Evolutionary conservation across 2,888 invertebrate genomes (phyloP), one percentile per base, ranked within the genome.

Genomic region (Tetranychus piercei): DNA sequence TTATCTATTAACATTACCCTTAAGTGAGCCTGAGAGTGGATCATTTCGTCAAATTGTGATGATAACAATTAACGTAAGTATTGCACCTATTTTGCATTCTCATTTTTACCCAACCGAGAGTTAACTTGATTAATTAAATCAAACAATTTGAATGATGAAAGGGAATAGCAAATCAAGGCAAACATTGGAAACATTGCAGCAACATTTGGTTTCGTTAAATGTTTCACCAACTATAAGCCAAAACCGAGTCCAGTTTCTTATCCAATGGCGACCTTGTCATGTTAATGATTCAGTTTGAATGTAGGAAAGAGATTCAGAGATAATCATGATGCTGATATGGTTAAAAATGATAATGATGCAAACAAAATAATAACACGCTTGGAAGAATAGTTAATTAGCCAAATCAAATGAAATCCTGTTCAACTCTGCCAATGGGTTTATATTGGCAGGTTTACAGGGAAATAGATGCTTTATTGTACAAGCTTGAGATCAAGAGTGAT

Each of bases 11-110:
- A 78, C 81, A 44, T 77, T 82, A 34, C 81, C 83, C 3, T 79
- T 81, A 71, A 79, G 78, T 73, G 81, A 82, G 55, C 80, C 79
- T 0, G 77, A 79, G 23, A 77, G 76, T 15, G 81, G 81, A n/a
- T 80, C 78, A 75, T 83, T 80, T 78, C 80, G 80, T 75, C 83
- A 83, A 76, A 80, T 83, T 15, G 81, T 81, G 71, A 80, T 80
- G 78, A 79, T 82, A 55, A 79, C 81, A 65, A 78, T 80, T n/a
- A 76, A 78, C 55, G 81, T 81, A 77, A 79, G 81, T 79, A 65
- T 44, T 76, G 43, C 1, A 67, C n/a, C 65, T n/a, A 65, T 65
- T 34, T 34, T 34, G 34, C 34, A 34, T 34, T 34, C 34, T 5
- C 34, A 34, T 34, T 34, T 34, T 3, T 3, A 34, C 5, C 34